A percentile compares a stretch with the other conserved stretches of the same genome.
Evolutionary conservation across 2,797 vertebrate genomes (phyloP).

Genomic region (Rhynchotus rufescens): DNA sequence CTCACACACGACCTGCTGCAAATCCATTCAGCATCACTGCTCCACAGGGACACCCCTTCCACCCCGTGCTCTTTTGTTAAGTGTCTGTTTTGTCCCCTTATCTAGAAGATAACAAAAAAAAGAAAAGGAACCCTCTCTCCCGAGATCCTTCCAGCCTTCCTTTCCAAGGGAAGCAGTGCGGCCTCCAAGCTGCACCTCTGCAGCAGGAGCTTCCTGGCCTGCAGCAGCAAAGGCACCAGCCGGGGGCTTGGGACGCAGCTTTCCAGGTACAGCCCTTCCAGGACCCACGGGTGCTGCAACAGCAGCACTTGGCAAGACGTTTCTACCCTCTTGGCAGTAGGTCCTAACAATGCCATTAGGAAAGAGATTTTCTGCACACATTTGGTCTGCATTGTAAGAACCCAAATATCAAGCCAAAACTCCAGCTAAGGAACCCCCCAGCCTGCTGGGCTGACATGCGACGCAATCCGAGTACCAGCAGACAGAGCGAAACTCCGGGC

Average conservation of each 20-base stretch:
- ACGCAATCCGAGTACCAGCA: neutral
- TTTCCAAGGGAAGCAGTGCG: neutral
- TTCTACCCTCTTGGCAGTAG: neutral
- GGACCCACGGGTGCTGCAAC: rapidly evolving
- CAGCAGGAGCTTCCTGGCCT: neutral
- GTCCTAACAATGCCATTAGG: neutral
- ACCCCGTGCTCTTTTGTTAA: neutral
- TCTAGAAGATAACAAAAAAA: neutral
- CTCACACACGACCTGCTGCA: neutral
- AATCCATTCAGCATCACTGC: rapidly evolving
- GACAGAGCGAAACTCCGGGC: neutral
- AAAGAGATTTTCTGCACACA: neutral
- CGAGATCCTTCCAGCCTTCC: neutral
- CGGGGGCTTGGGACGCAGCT: neutral
- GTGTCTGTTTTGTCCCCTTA: neutral
- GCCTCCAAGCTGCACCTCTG: neutral
- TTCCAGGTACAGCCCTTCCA: neutral
- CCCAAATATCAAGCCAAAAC: neutral
- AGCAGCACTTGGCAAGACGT: neutral
- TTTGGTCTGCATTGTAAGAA: neutral
- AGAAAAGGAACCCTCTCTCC: neutral
- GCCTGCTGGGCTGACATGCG: neutral
- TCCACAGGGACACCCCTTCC: neutral
- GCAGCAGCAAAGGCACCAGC: conserved; percentile 32
- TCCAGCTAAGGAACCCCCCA: neutral